Evolutionary conservation across 2,888 invertebrate genomes (phyloP), one percentile per base, ranked within the genome.

Genomic region (Phortica okadai): DNA sequence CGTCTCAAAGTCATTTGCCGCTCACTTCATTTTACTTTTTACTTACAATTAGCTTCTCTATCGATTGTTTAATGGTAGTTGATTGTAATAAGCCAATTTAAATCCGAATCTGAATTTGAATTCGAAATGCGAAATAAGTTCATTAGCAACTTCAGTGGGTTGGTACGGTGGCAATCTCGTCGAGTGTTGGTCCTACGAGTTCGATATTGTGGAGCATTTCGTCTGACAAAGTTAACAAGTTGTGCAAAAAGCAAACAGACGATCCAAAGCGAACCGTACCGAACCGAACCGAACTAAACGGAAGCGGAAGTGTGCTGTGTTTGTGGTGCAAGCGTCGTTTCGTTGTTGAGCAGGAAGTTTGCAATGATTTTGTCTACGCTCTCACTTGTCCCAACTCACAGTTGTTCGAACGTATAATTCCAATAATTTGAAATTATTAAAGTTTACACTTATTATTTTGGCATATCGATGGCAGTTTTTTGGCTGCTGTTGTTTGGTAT

Each of bases 1-100:
- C 66, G 5, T 8, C 44, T 41, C 42, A 67, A 11, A 33, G 64
- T 6, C 66, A 44, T 64, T 64, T 33, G 14, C 33, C 11, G 67
- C 7, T 10, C 45, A 69, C n/a, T 67, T 14, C 33, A 70, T 14
- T 45, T 50, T 54, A 70, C 77, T 76, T 78, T 80, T 86, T 79
- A 82, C 81, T 81, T 81, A 80, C 80, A 83, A 84, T 82, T 80
- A 81, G 79, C 79, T 50, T 62, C 41, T 69, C 78, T 79, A 83
- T 85, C 83, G 87, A 84, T 85, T 87, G 79, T 82, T 80, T 85
- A 79, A 85, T 80, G 78, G 77, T 81, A 81, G 81, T 88, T 83
- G 84, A 88, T 88, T 87, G 82, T 81, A 87, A 84, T 84, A 88
- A 85, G 84, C 85, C 88, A 87, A 83, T 87, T 87, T 78, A 21